These are phyloP conservation scores for Globodera rostochiensis DNA, from an alignment of 1,140 invertebrate species.

Conservation along the genomic window DNA sequence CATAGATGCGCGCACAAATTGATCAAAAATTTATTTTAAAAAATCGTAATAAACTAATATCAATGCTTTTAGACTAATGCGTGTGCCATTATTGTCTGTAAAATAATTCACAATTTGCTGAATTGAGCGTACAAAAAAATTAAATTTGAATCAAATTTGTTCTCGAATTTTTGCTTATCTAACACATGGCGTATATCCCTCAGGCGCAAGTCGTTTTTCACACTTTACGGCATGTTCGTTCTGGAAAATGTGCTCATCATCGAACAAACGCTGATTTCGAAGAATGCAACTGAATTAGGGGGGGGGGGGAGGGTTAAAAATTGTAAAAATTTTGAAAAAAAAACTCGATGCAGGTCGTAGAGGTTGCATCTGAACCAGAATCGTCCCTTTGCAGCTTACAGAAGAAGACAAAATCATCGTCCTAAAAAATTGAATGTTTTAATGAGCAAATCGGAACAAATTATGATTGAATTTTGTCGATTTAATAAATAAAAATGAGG, in stretches of 20 bases:
- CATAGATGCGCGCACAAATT: no score
- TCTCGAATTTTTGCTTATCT: neutral
- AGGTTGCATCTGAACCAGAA: neutral
- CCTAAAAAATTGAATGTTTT: neutral
- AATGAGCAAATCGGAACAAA: no score
- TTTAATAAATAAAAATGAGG: no score
- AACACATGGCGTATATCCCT: neutral
- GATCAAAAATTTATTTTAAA: no score
- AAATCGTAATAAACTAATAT: no score
- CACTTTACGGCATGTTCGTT: neutral
- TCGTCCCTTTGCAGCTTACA: neutral
- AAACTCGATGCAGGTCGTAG: neutral
- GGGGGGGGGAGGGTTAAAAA: neutral
- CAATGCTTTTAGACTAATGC: no score
- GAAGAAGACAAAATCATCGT: neutral
- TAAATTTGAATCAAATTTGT: no score
- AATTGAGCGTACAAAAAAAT: no score
- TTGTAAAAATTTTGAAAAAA: neutral
- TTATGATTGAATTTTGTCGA: no score
- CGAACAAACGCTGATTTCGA: neutral
- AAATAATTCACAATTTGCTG: no score
- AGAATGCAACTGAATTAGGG: neutral
- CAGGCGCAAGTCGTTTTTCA: neutral
- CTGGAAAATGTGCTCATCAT: neutral
- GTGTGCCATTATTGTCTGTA: no score